Base-by-base conservation (phyloP, 2,888 invertebrate species). In the Cosmia pyralina region DNA sequence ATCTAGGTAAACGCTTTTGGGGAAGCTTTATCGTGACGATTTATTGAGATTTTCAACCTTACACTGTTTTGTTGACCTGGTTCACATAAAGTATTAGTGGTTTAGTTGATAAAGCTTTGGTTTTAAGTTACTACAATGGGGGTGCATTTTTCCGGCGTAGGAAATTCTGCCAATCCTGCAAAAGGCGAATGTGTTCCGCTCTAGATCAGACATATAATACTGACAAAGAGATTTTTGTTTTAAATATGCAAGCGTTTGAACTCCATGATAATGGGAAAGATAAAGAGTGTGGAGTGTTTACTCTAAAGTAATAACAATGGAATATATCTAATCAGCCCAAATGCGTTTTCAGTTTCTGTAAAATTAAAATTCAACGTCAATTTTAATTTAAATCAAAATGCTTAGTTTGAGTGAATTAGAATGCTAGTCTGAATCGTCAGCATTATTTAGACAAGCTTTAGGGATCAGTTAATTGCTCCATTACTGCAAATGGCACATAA, bases 41-140 rank as follows among this genome's bases (percentile, higher is more conserved):
- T 81, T 75, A 79, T 67, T 78, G 69, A 71, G 69, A 66, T 52
- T 79, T 69, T 60, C 22, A 41, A 68, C 64, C 60, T 58, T 34
- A 68, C 60, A 58, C 11, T 77, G 70, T 81, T 81, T 68, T 81
- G 74, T 60, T 81, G 77, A 81, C 81, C 73, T 65, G 60, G 69
- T 66, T 82, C 10, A 19, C 28, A 55, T 66, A 66, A 41, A 57
- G 53, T 57, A 68, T 68, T 11, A 38, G 4, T 58, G 66, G n/a
- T 63, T 48, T 34, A n/a, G 13, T 46, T 70, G 75, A 75, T 69
- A 79, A 59, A 58, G 41, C 13, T 67, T 11, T 13, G n/a, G 7
- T 66, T 69, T 79, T 34, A 75, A 79, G 68, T 71, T 68, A 70
- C 71, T 65, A 22, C 70, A 50, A 60, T 13, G 34, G n/a, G 44